Base-by-base conservation (phyloP, 2,797 vertebrate genomes). In the Sebastes minor region DNA sequence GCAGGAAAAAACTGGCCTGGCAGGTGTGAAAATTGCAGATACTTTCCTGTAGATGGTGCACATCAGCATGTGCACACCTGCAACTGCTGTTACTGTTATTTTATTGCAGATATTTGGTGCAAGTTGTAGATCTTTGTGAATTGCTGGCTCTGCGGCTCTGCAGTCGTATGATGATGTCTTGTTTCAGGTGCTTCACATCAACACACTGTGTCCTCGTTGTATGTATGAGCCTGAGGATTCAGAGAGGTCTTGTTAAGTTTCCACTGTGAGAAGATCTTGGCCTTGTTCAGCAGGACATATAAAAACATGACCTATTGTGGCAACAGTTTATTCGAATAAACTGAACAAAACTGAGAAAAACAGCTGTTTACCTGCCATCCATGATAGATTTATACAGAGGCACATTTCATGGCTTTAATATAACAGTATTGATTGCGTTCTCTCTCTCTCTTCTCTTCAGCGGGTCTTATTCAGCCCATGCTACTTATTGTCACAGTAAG, bases 401-500 rank as follows among this genome's bases (percentile, higher is more conserved):
- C 30, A 28, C 22, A 25, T 33, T 59, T 62, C 6, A 23, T 62
- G 18, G 12, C 62, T 61, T 38, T n/a, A 23, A 13, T 60, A 6
- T 57, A 9, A 25, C 59, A 27, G n/a, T 64, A 18, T 61, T 57
- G 78, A 22, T 33, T 60, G 11, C 22, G 5, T 64, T 73, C 16
- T 82, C 32, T 52, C 28, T 52, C n/a, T 55, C 20, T 42, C 49
- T 89, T 42, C 49, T 89, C 46, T 42, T 23, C 81, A 96, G 95
- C 81, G 80, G 82, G 46, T 64, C 70, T 65, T 97, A 98, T 90
- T 97, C 97, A 18, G 78, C 97, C 23, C 96, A 97, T 67, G 95
- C 92, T 53, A 97, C 97, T 55, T 99, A 98, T 67, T 96, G 97
- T 62, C 91, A 95, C 53, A 98, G 97, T 94, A 98, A 99, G 86